These are phyloP conservation scores for Schizopygopsis malacanthus DNA, from an alignment of 2,797 vertebrate genomes.

Conservation along the genomic window DNA sequence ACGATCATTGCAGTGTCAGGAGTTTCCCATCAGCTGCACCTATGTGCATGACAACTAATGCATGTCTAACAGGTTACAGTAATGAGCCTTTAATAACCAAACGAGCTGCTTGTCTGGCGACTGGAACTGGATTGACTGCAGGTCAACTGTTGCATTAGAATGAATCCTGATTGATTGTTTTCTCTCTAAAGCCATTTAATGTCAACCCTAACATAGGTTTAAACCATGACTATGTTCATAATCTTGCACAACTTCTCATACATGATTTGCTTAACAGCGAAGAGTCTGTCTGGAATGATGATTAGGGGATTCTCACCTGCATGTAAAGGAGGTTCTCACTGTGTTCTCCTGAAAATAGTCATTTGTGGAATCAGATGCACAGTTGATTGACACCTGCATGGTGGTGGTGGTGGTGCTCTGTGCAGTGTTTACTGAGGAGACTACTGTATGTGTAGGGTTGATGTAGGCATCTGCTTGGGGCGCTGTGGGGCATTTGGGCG, in stretches of 20 bases:
- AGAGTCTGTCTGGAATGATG: not conserved
- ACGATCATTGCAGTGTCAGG: not conserved
- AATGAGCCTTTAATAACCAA: not conserved
- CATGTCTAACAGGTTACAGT: not conserved
- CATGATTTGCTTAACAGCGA: not conserved
- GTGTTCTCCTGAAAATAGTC: not conserved
- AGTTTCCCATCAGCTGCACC: not conserved
- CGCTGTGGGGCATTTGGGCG: slow-evolving; percentile 38
- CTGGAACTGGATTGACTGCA: not conserved
- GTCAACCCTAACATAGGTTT: not conserved
- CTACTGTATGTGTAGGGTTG: not conserved
- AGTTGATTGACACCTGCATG: not conserved
- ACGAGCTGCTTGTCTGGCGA: not conserved
- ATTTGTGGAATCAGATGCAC: not conserved
- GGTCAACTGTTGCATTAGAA: not conserved
- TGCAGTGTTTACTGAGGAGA: not conserved
- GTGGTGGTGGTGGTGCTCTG: too few relatives aligned
- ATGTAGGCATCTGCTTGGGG: slow-evolving; percentile 13
- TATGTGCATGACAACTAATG: not conserved
- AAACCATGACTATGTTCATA: not conserved
- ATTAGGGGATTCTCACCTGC: not conserved
- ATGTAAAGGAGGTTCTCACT: not conserved
- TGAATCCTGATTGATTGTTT: not conserved
- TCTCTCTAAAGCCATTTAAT: not conserved
- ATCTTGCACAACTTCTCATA: not conserved